Conservation (phyloP, 2,797 vertebrate genomes). For the Graptemys geographica region DNA sequence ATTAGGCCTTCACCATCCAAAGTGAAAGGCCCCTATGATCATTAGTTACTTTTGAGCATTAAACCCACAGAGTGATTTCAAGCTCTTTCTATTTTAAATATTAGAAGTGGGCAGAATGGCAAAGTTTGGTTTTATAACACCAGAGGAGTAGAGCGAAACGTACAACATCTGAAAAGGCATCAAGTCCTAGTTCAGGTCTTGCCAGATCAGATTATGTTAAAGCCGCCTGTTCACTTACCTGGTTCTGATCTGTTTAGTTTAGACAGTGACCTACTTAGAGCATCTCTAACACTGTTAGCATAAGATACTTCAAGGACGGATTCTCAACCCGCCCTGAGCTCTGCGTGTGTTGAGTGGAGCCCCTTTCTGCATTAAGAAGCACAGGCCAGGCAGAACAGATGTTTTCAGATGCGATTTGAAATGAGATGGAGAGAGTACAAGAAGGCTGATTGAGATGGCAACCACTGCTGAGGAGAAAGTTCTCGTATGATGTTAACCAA, state of each 20-base stretch:
- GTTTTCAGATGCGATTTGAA: not conserved
- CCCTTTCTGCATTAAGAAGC: not conserved
- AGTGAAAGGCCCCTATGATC: not conserved
- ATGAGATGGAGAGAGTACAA: not conserved
- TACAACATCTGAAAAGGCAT: not conserved
- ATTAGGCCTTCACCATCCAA: not conserved
- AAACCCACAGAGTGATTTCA: not conserved
- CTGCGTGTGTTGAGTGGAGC: not conserved
- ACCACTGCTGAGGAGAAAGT: not conserved
- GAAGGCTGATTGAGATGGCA: not conserved
- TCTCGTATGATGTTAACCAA: not conserved
- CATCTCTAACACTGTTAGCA: not conserved
- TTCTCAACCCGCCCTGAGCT: not conserved
- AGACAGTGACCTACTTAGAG: not conserved
- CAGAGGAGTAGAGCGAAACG: not conserved
- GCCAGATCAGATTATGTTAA: not conserved
- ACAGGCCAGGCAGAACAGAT: not conserved
- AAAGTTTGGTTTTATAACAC: not conserved
- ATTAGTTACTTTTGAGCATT: not conserved
- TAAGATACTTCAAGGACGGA: not conserved
- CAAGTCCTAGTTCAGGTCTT: not conserved
- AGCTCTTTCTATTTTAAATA: not conserved
- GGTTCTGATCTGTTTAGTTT: not conserved
- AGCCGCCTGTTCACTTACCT: not conserved
- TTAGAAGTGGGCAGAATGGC: not conserved